A percentile compares a stretch with the other conserved stretches of the same genome.
Evolutionary conservation across 2,888 invertebrate species (phyloP).

Genomic region (Myopa tessellatipennis): DNA sequence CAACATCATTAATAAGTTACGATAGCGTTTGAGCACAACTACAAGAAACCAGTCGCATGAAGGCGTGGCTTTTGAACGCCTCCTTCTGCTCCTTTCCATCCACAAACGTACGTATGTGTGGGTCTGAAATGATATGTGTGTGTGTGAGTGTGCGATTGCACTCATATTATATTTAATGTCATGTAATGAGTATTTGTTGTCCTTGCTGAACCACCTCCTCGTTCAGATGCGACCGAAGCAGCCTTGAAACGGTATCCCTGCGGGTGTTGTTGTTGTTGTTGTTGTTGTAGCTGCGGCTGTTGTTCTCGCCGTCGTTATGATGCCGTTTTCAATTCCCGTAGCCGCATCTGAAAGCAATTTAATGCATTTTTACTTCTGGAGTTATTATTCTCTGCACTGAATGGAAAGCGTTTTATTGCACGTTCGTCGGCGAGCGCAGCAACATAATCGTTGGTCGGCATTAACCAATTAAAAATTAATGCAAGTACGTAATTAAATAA

Average conservation of each 20-base stretch:
- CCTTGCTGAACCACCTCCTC: too few species aligned
- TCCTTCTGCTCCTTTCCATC: background rate
- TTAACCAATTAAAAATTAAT: conserved; percentile 50
- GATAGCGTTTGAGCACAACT: too few species aligned
- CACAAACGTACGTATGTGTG: background rate
- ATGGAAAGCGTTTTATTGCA: conserved; percentile 38
- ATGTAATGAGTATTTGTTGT: background rate
- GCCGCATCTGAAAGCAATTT: conserved; percentile 17
- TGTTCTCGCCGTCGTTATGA: background rate
- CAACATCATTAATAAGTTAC: background rate
- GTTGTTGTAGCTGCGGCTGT: background rate
- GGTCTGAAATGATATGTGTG: background rate
- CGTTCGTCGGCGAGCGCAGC: conserved; percentile 11
- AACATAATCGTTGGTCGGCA: conserved; percentile 47
- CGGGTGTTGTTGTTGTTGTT: background rate
- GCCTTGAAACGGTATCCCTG: background rate
- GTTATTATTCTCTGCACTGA: conserved; percentile 1
- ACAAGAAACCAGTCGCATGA: too few species aligned
- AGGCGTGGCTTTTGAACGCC: too few species aligned
- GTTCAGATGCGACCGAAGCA: background rate
- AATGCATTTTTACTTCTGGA: conserved; percentile 16
- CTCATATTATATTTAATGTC: too few species aligned
- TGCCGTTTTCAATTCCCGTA: conserved; percentile 14
- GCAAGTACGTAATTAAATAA: conserved; percentile 49
- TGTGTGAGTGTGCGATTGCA: background rate